These are phyloP conservation scores for Coenobita brevimanus DNA, from an alignment of 1,140 invertebrate genomes.

Conservation along the genomic window DNA sequence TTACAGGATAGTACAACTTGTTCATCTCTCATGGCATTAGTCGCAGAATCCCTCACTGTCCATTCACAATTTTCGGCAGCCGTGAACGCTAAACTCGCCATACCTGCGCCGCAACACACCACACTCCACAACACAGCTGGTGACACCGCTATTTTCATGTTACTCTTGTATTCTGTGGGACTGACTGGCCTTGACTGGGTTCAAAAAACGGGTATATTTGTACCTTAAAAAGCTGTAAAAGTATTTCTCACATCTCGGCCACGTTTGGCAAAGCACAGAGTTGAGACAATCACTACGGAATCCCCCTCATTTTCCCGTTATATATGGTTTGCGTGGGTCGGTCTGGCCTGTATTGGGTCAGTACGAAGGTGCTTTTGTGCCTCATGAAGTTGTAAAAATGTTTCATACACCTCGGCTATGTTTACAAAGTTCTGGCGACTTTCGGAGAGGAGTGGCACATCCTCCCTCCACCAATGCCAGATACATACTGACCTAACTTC, in stretches of 20 bases:
- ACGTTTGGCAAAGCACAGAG: no score
- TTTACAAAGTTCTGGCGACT: slow-evolving; percentile 52
- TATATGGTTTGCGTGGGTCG: background rate
- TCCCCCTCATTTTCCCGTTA: slow-evolving; percentile 52
- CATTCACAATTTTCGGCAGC: slow-evolving; percentile 69
- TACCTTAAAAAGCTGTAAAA: no score
- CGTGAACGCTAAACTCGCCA: slow-evolving; percentile 47
- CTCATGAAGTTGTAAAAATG: no score
- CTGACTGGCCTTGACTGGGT: background rate
- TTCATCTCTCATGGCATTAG: slow-evolving; percentile 6
- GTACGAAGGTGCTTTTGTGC: no score
- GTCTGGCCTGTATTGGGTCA: background rate
- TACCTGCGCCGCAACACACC: slow-evolving; percentile 24
- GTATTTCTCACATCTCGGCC: no score
- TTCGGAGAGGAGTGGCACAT: slow-evolving; percentile 43
- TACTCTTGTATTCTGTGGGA: background rate
- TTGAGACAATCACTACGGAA: no score
- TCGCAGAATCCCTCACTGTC: slow-evolving; percentile 51
- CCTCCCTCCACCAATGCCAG: slow-evolving; percentile 45
- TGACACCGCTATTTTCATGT: slow-evolving; percentile 54
- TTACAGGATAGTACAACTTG: slow-evolving; percentile 70
- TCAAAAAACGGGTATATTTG: background rate
- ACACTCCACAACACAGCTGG: slow-evolving; percentile 55
- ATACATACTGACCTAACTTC: slow-evolving; percentile 48
- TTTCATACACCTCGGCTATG: slow-evolving; percentile 48